Base-by-base conservation (phyloP, 92 coral and sea anemone genomes). In the Siderastrea siderea region DNA sequence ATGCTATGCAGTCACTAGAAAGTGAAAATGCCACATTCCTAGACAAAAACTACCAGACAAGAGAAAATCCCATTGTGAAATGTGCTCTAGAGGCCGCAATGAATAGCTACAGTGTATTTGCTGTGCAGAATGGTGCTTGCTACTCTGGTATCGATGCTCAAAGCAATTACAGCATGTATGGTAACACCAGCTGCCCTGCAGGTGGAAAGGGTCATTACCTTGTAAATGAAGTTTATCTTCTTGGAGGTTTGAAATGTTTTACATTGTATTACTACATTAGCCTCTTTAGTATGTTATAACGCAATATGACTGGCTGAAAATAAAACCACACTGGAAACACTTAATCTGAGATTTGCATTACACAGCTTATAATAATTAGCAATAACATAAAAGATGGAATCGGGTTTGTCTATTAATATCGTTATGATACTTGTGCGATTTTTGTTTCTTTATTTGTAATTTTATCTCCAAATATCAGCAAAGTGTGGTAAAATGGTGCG, bases 1-100 rank as follows among this genome's bases (percentile, higher is more conserved):
- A 5, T 0, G 61, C 73, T 9, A 66, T 79, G 10, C 47, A 17
- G 4, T 64, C 84, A 6, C 13, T 79, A 67, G 84, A 79, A 50
- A 63, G 47, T 19, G 71, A n/a, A 47, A 79, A 64, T 51, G 74
- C 84, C 10, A 63, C 84, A 5, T 79, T 48, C 47, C 61, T 79
- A 1, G 60, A 79, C 49, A 62, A 19, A 5, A 4, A n/a, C 7
- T 79, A 47, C 7, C 71, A 47, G 26, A n/a, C 74, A 48, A 79
- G 84, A 64, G 62, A 79, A 64, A 79, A 79, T 1, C 61, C 84
- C 44, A n/a, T 79, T 47, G 48, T 48, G 62, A 79, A 79, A 63
- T 79, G 84, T 19, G 84, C 84, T 48, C 50, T 79, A 2, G 84
- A 79, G 70, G 84, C 84, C 17, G 84, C 84, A 2, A 79, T 63